Evolutionary conservation across 2,888 invertebrate genomes (phyloP), one percentile per base, ranked within the genome.

Genomic region (Thera britannica): DNA sequence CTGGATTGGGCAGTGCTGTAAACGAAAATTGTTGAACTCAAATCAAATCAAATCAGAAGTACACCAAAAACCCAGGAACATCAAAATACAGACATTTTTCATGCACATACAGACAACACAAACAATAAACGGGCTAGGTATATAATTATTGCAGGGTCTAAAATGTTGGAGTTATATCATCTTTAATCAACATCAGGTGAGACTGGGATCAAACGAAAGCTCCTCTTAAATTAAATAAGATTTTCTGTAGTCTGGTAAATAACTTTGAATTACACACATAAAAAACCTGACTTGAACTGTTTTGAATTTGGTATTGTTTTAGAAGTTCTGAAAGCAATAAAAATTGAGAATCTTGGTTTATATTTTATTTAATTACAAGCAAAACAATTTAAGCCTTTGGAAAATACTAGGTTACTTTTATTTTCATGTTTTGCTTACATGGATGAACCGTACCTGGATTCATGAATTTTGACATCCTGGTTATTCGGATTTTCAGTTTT

Each of bases 1-100:
- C 95, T 95, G 46, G 96, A 96, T 83, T 95, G 95, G 71, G 95
- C 93, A 70, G 93, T 92, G 77, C 93, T 93, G 82, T 72, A 90
- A 90, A 67, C 49, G 74, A 73, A 58, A 65, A 57, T 4, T 8
- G 59, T 9, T 34, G 2, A 46, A 23, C 7, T 23, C 23, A 23
- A 11, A 36, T 62, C 6, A 36, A 11, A 36, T 62, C 6, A 36
- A 63, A 12, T 23, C 0, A 1, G 11, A 11, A 54, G 60, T 3
- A 41, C 23, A 44, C 23, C 2, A n/a, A 3, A 41, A 57, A 9
- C n/a, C 51, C 23, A 51, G 23, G 4, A 1, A 54, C 58, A 12
- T 38, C n/a, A 46, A 41, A 51, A 46, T 46, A 61, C 12, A 61
- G 9, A 64, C 38, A 72, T 38, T 12, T 41, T 59, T 52, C 66